Base-by-base conservation (phyloP, 2,797 vertebrate genomes). In the Prionace glauca region DNA sequence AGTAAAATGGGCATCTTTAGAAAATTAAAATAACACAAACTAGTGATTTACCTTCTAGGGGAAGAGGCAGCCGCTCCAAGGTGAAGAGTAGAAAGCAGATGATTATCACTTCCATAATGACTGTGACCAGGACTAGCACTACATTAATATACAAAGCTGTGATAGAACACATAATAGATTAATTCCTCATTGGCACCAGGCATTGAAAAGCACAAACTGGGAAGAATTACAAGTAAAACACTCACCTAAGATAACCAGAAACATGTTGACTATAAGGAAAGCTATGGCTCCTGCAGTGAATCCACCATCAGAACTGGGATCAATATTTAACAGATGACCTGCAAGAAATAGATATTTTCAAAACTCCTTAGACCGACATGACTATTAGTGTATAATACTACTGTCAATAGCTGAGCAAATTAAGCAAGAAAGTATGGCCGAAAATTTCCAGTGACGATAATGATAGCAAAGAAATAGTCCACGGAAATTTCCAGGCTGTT, bases 1-100 rank as follows among this genome's bases (percentile, higher is more conserved):
- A n/a, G 74, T n/a, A 77, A 77, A 74, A 56, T 95, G 50, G 16
- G 18, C 41, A 56, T 16, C 0, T 74, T 41, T 56, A 22, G 29
- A 93, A 79, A 95, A 24, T 41, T 36, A 74, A 24, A 81, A 29
- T 45, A 77, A 10, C 50, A 69, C 96, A 20, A 88, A 71, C 50
- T 45, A 3, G 50, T 29, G 96, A 96, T 97, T 97, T 97, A 99
- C 98, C 97, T 97, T 99, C 98, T 69, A 98, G 97, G 0, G 97
- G 96, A 96, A 98, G 97, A 77, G 98, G 98, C 8, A 99, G 97
- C 20, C 10, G 97, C 65, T 97, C 96, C 96, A 98, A 56, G 0
- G 98, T 98, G 79, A 98, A 98, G 88, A 99, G 98, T 91, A 99
- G 97, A 94, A 99, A 98, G 96, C 98, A 98, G 95, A 99, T 69